Evolutionary conservation across 2,888 invertebrate genomes (phyloP).

Genomic region (Periphyllus acericola): DNA sequence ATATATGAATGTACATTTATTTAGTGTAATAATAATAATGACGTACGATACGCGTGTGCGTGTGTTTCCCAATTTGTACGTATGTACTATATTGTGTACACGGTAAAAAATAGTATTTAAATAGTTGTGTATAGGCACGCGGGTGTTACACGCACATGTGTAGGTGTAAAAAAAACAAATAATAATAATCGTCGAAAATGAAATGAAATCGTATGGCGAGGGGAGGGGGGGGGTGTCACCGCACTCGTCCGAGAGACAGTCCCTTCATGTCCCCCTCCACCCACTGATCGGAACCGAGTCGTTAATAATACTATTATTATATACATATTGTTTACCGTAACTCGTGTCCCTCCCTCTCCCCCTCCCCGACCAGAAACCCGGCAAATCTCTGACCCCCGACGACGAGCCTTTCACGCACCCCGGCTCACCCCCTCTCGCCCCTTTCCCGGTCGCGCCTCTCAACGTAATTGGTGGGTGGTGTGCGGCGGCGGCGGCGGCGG

Average conservation of each 20-base stretch:
- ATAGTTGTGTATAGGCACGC: no score
- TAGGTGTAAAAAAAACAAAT: no score
- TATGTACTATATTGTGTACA: no score
- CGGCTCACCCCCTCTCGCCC: background rate
- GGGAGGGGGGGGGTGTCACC: background rate
- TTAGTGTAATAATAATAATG: background rate
- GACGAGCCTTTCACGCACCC: background rate
- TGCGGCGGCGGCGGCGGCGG: background rate
- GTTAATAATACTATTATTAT: background rate
- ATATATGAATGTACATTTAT: background rate
- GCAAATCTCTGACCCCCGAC: conserved; percentile 5
- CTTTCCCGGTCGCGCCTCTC: background rate
- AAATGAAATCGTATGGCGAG: background rate
- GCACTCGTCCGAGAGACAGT: background rate
- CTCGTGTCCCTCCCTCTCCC: background rate
- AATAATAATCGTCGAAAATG: background rate
- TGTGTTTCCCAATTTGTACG: background rate
- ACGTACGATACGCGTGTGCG: background rate
- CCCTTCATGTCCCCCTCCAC: background rate
- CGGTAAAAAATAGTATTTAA: no score
- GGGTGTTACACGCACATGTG: no score
- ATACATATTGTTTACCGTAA: background rate
- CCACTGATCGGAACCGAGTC: background rate
- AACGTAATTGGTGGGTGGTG: background rate
- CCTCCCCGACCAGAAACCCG: background rate